These are phyloP conservation scores for Malthinus flaveolus DNA, from an alignment of 2,888 invertebrate species.

Conservation along the genomic window DNA sequence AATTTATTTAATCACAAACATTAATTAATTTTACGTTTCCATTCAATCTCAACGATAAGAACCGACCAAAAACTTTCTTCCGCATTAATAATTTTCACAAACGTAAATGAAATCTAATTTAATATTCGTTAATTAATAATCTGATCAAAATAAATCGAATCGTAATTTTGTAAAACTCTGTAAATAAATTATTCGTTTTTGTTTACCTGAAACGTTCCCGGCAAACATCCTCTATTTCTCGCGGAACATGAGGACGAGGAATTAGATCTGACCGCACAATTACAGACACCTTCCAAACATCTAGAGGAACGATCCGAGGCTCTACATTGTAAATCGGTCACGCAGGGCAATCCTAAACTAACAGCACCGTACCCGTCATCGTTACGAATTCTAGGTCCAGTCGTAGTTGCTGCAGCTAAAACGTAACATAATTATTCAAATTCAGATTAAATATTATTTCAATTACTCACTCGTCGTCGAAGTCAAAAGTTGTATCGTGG, in stretches of 20 bases:
- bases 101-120: no score
- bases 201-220: constrained; percentile 80
- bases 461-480: constrained; percentile 42
- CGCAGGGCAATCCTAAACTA: constrained; percentile 77
- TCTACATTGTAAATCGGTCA: constrained; percentile 77
- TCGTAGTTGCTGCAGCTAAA: constrained; percentile 38
- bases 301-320: constrained; percentile 76
- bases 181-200: no score
- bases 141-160: no score
- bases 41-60: no score
- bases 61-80: no score
- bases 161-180: no score
- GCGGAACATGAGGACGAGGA: constrained; percentile 70
- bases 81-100: no score
- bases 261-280: constrained; percentile 68
- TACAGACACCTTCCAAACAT: constrained; percentile 76
- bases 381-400: constrained; percentile 47
- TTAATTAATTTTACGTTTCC: no score
- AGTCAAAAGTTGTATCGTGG: constrained; percentile 40
- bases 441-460: constrained; percentile 26
- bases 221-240: constrained; percentile 74
- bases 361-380: constrained; percentile 60
- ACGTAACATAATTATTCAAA: constrained; percentile 28
- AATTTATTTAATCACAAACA: no score
- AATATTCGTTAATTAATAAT: no score